phyloP scores from a whole-genome alignment of 2,888 invertebrate genomes.

The Aproaerema taeniolella region DNA sequence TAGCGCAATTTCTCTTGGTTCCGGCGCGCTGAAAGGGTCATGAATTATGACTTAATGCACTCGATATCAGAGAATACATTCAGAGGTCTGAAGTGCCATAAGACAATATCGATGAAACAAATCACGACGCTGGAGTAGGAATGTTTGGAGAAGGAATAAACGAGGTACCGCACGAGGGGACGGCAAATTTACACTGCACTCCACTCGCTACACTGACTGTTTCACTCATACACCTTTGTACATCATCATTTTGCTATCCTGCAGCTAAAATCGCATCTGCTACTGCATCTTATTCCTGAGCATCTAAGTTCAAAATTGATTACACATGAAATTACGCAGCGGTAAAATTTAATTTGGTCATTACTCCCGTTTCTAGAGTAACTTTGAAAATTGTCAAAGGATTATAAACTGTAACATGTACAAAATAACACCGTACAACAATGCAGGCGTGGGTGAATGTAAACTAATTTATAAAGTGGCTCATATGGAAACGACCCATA shows the following conservation, averaged over 20 bases:
- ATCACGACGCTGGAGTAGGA: constrained; percentile 51
- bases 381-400: constrained; percentile 37
- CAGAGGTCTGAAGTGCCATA: no score
- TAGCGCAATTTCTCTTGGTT: constrained; percentile 3
- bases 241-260: neutral
- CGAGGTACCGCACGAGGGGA: constrained; percentile 56
- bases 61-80: constrained; percentile 9
- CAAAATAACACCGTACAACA: constrained; percentile 30
- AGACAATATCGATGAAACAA: constrained; percentile 50
- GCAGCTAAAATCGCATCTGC: constrained; percentile 17
- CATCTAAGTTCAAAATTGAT: constrained; percentile 24
- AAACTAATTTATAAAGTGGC: constrained; percentile 52
- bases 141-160: constrained; percentile 49
- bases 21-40: constrained; percentile 7
- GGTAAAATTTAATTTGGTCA: constrained; percentile 31
- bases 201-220: constrained; percentile 62
- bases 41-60: constrained; percentile 10
- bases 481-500: constrained; percentile 44
- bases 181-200: constrained; percentile 72
- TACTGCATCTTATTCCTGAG: constrained; percentile 19
- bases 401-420: constrained; percentile 50
- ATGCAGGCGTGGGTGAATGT: constrained; percentile 23
- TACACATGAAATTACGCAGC: constrained; percentile 10
- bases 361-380: constrained; percentile 41
- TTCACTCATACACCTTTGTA: constrained; percentile 44